These are phyloP conservation scores for Limnephilus auricula DNA, from an alignment of 2,888 invertebrate genomes.

Conservation along the genomic window DNA sequence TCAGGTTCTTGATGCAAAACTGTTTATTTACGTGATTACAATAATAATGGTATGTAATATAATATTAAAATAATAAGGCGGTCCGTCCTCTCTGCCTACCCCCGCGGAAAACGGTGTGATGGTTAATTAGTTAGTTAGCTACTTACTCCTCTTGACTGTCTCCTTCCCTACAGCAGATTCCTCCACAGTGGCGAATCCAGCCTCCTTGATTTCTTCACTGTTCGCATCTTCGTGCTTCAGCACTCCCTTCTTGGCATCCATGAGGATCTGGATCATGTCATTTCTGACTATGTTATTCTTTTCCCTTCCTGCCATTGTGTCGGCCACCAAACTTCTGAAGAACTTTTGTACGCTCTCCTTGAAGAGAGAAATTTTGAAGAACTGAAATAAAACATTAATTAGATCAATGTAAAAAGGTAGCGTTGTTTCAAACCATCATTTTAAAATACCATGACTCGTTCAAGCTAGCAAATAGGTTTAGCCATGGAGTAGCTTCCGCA, in stretches of 20 bases:
- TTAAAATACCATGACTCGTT: no score
- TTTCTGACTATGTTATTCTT: slow-evolving; percentile 71
- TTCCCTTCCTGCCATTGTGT: slow-evolving; percentile 72
- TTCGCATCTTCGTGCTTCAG: slow-evolving; percentile 43
- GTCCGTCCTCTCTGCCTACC: no score
- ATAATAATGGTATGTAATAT: no score
- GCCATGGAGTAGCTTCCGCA: no score
- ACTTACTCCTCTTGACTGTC: slow-evolving; percentile 59
- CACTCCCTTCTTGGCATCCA: slow-evolving; percentile 33
- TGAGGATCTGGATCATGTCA: slow-evolving; percentile 76
- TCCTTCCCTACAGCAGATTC: slow-evolving; percentile 72
- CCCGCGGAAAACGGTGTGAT: no score
- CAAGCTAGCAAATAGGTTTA: no score
- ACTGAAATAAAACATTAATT: slow-evolving; percentile 65
- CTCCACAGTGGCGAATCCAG: slow-evolving; percentile 73
- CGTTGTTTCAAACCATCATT: no score
- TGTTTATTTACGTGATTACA: no score
- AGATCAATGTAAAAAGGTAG: not conserved
- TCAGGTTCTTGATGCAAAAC: no score
- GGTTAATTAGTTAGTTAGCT: no score
- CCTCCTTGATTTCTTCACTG: slow-evolving; percentile 67
- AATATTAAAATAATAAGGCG: no score
- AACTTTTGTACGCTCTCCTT: slow-evolving; percentile 68
- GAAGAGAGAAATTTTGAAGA: slow-evolving; percentile 68
- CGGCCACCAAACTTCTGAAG: slow-evolving; percentile 68